Base-by-base conservation (phyloP, 2,888 invertebrate species). In the Clusia tigrina region DNA sequence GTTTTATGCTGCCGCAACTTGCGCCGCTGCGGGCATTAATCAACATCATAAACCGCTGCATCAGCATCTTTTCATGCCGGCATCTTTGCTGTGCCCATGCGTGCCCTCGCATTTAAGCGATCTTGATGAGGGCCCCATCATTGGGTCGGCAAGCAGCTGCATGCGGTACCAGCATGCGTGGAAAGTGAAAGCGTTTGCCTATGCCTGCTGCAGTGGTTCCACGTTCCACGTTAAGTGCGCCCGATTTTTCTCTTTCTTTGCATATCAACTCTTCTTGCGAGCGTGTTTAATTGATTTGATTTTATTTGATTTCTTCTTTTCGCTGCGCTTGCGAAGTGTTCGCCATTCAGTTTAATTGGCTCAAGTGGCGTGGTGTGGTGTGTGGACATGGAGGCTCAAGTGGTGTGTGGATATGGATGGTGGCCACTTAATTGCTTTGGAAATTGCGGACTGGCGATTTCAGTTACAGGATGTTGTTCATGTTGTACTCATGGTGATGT, bases 161-260 rank as follows among this genome's bases (percentile, higher is more conserved):
- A 15, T 3, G 10, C 42, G 6, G 42, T 17, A 42, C n/a, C 42
- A 42, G n/a, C 12, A 10, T n/a, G 42, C 42, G 12, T 32, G 53
- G 54, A 62, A 62, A 62, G 62, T 62, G 62, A 62, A 62, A 62
- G 62, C 62, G 58, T 62, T 62, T 52, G 20, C 20, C n/a, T 48
- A n/a, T 48, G 48, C 5, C n/a, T 18, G 48, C 5, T 18, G 20
- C 20, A 52, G 22, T 24, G 5, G n/a, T 6, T 52, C 10, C 5
- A 9, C 25, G 23, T 25, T 51, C 18, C 17, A 5, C 23, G 20
- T 38, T 22, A 15, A 38, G 10, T 56, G n/a, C 18, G 46, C 54
- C 58, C 48, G 53, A 58, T 62, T 58, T 62, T n/a, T n/a, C n/a
- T n/a, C n/a, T n/a, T n/a, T n/a, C n/a, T n/a, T 62, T 62, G 62